A percentile compares a stretch with the other conserved stretches of the same genome.
Evolutionary conservation across 1,140 invertebrate genomes (phyloP).

Genomic region (Anoplolepis gracilipes): DNA sequence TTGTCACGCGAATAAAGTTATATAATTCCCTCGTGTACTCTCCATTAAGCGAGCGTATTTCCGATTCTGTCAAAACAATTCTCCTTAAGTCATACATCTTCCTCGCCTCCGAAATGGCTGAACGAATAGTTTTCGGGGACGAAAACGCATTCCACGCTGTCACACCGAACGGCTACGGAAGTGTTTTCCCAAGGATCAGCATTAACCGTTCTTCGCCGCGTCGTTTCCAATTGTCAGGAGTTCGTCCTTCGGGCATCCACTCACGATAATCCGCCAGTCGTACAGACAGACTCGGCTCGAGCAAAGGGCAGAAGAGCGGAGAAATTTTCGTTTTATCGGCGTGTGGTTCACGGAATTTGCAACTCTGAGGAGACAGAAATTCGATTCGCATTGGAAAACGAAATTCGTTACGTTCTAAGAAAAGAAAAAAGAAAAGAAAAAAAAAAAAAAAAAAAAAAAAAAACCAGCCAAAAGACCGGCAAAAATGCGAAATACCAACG

Average conservation of each 20-base stretch:
- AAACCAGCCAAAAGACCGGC: constrained; percentile 5
- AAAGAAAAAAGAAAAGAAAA: constrained; percentile 6
- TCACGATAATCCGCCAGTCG: constrained; percentile 27
- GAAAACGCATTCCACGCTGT: constrained; percentile 41
- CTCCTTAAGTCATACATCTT: not conserved
- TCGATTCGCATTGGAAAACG: constrained; percentile 31
- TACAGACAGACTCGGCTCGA: not conserved
- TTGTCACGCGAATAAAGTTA: constrained; percentile 3
- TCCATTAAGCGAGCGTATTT: constrained; percentile 1
- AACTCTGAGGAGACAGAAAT: constrained; percentile 17
- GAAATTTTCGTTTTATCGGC: constrained; percentile 36
- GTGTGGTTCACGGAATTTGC: constrained; percentile 10
- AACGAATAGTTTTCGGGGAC: constrained; percentile 30
- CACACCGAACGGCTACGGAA: constrained; percentile 38
- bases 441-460: not conserved
- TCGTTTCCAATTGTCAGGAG: constrained; percentile 38
- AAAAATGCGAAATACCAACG: constrained; percentile 31
- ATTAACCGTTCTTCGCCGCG: constrained; percentile 28
- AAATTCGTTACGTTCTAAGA: not conserved
- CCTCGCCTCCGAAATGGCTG: constrained; percentile 18
- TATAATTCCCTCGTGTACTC: not conserved
- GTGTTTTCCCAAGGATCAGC: constrained; percentile 54
- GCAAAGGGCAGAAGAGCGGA: not conserved
- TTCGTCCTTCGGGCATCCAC: constrained; percentile 17
- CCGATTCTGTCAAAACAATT: constrained; percentile 23